Percentiles rank a stretch among this genome's conserved stretches.
phyloP scores from a whole-genome alignment of 2,797 vertebrate species.

The Eremophila alpestris region DNA sequence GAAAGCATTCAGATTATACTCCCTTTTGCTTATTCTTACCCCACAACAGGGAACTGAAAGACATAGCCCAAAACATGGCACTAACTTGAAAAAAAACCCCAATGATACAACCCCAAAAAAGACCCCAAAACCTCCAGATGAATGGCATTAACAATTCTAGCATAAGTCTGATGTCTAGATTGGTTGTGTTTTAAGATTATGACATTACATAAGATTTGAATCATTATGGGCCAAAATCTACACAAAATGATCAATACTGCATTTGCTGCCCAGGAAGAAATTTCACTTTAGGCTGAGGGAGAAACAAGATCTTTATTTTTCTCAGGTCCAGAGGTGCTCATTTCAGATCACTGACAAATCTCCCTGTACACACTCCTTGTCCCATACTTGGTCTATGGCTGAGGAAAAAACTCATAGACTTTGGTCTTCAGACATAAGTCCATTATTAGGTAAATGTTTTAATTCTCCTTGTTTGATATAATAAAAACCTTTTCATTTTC shows the following conservation, averaged over 20 bases:
- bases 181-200: neutral
- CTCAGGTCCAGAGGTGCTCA: neutral
- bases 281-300: neutral
- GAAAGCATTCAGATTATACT: neutral
- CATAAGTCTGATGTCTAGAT: neutral
- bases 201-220: neutral
- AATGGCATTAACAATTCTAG: neutral
- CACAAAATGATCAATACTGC: neutral
- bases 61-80: neutral
- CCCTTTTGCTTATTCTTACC: neutral
- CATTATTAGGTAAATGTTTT: neutral
- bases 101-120: rapidly evolving
- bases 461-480: neutral
- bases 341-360: neutral
- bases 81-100: neutral
- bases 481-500: neutral
- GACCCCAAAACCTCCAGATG: neutral
- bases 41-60: neutral
- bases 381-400: neutral
- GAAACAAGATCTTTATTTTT: neutral
- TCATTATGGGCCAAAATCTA: neutral
- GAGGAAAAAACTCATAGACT: neutral
- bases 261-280: neutral
- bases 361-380: neutral
- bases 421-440: neutral